A percentile compares a stretch with the other conserved stretches of the same genome.
phyloP scores from a whole-genome alignment of 2,797 vertebrate species.

The Chelonia mydas region DNA sequence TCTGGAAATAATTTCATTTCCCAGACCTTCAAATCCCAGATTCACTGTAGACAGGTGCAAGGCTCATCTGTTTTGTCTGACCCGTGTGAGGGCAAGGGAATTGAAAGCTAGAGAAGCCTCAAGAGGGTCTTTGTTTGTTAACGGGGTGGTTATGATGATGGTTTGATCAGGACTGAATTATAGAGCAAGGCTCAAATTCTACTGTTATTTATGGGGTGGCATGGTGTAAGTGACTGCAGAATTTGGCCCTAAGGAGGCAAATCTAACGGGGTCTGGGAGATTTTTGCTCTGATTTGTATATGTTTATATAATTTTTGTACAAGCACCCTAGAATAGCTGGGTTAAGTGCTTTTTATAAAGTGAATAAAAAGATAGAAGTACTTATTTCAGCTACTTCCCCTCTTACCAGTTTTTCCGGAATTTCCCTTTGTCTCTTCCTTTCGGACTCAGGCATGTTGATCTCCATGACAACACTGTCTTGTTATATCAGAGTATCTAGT shows the following conservation, averaged over 20 bases:
- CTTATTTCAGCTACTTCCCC: conserved; percentile 35
- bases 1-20: not conserved
- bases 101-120: not conserved
- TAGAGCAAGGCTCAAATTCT: conserved; percentile 42
- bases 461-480: conserved; percentile 62
- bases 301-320: conserved; percentile 44
- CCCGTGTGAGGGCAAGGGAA: conserved; percentile 25
- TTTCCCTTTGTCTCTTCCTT: conserved; percentile 44
- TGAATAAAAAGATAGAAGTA: conserved; percentile 39
- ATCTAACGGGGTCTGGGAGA: not conserved
- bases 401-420: conserved; percentile 62
- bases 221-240: conserved; percentile 20
- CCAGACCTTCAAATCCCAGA: not conserved
- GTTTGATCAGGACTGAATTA: conserved; percentile 51
- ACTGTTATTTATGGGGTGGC: not conserved
- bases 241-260: not conserved
- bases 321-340: not conserved
- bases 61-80: conserved; percentile 17
- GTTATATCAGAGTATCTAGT: not conserved
- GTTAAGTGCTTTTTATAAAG: not conserved
- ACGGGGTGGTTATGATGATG: not conserved
- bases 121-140: conserved; percentile 40
- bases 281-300: not conserved
- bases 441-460: conserved; percentile 63
- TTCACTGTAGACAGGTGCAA: conserved; percentile 10